Percentiles rank a stretch among this genome's conserved stretches.
Evolutionary conservation across 2,888 invertebrate species (phyloP).

Genomic region (Orchestes rusci): DNA sequence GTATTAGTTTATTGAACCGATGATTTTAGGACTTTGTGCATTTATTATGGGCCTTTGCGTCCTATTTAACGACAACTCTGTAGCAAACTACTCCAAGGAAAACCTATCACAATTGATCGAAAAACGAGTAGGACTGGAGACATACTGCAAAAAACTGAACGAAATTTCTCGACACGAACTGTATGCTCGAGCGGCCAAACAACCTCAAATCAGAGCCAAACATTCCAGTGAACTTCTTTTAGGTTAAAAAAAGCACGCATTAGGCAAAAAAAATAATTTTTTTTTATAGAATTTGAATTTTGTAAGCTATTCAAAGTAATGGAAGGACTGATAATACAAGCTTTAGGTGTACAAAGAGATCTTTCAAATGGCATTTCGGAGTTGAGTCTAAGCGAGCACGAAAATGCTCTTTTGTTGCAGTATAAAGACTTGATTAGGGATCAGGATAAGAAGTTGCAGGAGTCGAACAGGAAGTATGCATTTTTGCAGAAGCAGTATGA

Average conservation of each 20-base stretch:
- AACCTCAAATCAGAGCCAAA: conserved; percentile 80
- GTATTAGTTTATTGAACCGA: too few species aligned
- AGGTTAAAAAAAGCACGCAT: conserved; percentile 12
- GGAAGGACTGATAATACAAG: conserved; percentile 46
- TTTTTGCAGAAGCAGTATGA: conserved; percentile 37
- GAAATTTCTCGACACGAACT: conserved; percentile 84
- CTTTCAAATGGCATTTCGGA: conserved; percentile 48
- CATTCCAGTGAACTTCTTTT: conserved; percentile 72
- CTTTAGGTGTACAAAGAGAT: conserved; percentile 43
- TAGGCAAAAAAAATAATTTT: too few species aligned
- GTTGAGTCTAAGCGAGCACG: conserved; percentile 45
- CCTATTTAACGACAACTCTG: conserved; percentile 78
- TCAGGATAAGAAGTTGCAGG: conserved; percentile 68
- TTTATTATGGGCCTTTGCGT: conserved; percentile 90
- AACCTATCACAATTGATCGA: conserved; percentile 76
- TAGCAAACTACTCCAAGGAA: conserved; percentile 67
- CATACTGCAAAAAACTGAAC: conserved; percentile 75
- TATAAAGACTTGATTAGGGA: conserved; percentile 88
- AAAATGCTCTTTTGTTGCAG: conserved; percentile 55
- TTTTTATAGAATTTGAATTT: conserved; percentile 75
- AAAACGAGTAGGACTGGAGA: conserved; percentile 85
- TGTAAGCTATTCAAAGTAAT: conserved; percentile 81
- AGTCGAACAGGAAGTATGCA: conserved; percentile 40
- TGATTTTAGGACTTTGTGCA: conserved; percentile 48
- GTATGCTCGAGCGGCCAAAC: conserved; percentile 87